Evolutionary conservation across 2,888 invertebrate genomes (phyloP).

Genomic region (Ennomos fuscantarius): DNA sequence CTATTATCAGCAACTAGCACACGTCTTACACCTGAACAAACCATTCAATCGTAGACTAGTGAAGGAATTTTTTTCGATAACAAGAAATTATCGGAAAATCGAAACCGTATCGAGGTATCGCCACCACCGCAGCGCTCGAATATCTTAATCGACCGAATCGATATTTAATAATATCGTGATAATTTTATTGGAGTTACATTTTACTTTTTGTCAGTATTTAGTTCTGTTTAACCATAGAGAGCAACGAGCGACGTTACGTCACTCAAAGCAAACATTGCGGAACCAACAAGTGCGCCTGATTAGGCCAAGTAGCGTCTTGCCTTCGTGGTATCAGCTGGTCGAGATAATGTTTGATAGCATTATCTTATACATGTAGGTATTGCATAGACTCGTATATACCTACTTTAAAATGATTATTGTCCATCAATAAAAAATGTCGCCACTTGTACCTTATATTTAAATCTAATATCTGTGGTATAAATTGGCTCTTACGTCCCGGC

Average conservation of each 20-base stretch:
- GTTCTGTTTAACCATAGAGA: conserved; percentile 20
- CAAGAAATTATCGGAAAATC: conserved; percentile 55
- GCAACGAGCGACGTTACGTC: conserved; percentile 38
- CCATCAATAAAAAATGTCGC: conserved; percentile 14
- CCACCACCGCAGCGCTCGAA: conserved; percentile 42
- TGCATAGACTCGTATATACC: conserved; percentile 16
- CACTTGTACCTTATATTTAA: background rate
- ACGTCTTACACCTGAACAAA: conserved; percentile 72
- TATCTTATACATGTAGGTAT: conserved; percentile 23
- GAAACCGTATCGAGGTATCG: conserved; percentile 45
- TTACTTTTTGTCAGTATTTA: conserved; percentile 11
- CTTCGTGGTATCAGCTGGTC: conserved; percentile 55
- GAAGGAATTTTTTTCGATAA: conserved; percentile 63
- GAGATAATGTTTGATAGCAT: conserved; percentile 61
- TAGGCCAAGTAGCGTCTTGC: conserved; percentile 44
- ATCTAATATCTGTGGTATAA: no score
- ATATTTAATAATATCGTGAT: conserved; percentile 36
- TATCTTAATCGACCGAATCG: conserved; percentile 30
- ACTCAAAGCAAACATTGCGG: conserved; percentile 53
- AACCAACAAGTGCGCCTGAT: conserved; percentile 40
- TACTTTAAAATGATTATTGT: conserved; percentile 17
- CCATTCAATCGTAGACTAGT: conserved; percentile 64
- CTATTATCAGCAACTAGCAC: conserved; percentile 56
- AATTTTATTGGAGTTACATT: conserved; percentile 31
- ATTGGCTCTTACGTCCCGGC: no score